phyloP scores from a whole-genome alignment of 2,888 invertebrate species.

The Dascillus cervinus region DNA sequence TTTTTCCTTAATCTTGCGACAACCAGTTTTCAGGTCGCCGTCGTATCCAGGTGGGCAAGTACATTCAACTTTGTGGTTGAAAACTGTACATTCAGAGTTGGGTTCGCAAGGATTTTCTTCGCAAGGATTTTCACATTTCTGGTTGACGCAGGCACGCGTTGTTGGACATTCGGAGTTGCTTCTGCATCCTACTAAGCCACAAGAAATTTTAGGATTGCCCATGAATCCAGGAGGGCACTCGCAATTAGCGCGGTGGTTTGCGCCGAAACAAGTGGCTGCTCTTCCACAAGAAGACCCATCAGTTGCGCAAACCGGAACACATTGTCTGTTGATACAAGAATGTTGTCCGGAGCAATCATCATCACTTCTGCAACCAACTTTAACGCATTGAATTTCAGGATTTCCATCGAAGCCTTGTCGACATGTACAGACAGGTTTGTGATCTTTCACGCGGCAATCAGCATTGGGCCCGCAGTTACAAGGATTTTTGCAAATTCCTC shows the following conservation, averaged over 20 bases:
- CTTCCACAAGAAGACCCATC: constrained; percentile 66
- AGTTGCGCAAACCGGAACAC: constrained; percentile 70
- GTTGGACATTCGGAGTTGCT: constrained; percentile 73
- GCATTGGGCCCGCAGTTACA: constrained; percentile 82
- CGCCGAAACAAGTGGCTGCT: constrained; percentile 71
- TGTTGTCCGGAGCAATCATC: constrained; percentile 76
- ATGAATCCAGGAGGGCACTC: constrained; percentile 74
- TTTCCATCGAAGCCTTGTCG: constrained; percentile 77
- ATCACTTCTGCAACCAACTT: constrained; percentile 65
- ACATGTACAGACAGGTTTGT: constrained; percentile 84
- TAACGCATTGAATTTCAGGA: constrained; percentile 72
- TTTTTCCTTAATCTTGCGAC: constrained; percentile 51
- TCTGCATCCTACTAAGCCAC: constrained; percentile 74
- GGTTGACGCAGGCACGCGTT: constrained; percentile 73
- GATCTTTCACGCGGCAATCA: constrained; percentile 74
- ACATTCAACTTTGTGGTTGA: constrained; percentile 70
- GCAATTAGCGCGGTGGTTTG: constrained; percentile 74
- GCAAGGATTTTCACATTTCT: constrained; percentile 73
- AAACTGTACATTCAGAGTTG: constrained; percentile 67
- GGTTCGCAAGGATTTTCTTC: constrained; percentile 59
- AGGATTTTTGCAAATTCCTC: constrained; percentile 72
- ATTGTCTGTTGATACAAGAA: constrained; percentile 74
- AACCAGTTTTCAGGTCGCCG: constrained; percentile 56
- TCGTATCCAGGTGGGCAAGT: constrained; percentile 71
- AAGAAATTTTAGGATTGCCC: constrained; percentile 73